phyloP scores from a whole-genome alignment of 2,797 vertebrate genomes.

The Mastacembelus armatus region DNA sequence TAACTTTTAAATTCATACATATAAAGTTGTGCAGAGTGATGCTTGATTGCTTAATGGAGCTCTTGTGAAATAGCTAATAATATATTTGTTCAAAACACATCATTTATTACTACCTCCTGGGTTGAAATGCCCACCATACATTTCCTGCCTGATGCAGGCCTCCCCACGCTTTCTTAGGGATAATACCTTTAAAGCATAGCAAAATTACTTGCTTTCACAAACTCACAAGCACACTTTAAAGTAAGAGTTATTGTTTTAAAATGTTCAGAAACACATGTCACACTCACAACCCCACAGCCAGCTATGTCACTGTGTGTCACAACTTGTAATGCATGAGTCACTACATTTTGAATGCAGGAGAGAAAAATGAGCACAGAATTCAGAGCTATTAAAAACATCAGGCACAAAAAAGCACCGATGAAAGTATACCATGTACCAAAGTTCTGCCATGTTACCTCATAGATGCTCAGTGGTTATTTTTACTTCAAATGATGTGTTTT shows the following conservation, averaged over 20 bases:
- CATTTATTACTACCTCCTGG: background rate
- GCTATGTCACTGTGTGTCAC: background rate
- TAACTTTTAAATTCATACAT: background rate
- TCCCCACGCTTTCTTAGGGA: background rate
- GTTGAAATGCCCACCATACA: background rate
- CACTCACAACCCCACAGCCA: background rate
- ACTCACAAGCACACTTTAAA: background rate
- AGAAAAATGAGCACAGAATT: background rate
- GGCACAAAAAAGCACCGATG: conserved; percentile 10
- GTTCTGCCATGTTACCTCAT: conserved; percentile 5
- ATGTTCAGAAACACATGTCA: conserved; percentile 4
- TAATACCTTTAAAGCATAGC: background rate
- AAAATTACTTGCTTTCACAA: background rate
- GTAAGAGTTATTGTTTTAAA: background rate
- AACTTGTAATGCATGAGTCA: background rate
- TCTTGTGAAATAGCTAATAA: background rate
- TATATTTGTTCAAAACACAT: conserved; percentile 7
- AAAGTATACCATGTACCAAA: conserved; percentile 2
- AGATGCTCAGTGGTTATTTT: background rate
- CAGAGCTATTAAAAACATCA: conserved; percentile 8
- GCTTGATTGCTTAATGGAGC: conserved; percentile 10
- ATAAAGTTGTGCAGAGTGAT: background rate
- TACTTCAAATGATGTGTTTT: background rate
- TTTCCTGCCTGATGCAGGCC: background rate
- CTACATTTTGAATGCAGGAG: background rate